Evolutionary conservation across 1,140 invertebrate species (phyloP).

Genomic region (Chironomus tepperi): DNA sequence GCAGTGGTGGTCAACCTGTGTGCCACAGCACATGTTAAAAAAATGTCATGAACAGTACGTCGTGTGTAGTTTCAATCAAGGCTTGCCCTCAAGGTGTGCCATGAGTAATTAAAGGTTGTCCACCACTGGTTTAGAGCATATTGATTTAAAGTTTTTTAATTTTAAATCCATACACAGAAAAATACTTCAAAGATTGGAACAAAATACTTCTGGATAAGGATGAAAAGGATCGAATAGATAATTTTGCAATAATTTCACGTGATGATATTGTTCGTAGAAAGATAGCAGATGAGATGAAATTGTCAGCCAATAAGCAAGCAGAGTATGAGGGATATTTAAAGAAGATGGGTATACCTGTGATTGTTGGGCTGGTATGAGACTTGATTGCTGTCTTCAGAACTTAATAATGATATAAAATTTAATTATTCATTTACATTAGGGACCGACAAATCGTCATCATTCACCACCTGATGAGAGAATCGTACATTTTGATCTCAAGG

Average conservation of each 20-base stretch:
- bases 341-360: slow-evolving; percentile 35
- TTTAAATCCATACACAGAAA: slow-evolving; percentile 26
- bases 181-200: slow-evolving; percentile 11
- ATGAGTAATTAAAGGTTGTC: no score
- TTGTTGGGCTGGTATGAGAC: slow-evolving; percentile 31
- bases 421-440: slow-evolving; percentile 25
- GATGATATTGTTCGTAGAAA: slow-evolving; percentile 35
- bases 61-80: no score
- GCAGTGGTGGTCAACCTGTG: no score
- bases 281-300: slow-evolving; percentile 34
- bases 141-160: background rate
- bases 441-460: slow-evolving; percentile 33
- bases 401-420: background rate
- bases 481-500: slow-evolving; percentile 86
- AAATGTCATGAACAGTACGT: no score
- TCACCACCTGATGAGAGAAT: slow-evolving; percentile 42
- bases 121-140: background rate
- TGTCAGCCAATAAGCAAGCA: slow-evolving; percentile 35
- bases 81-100: no score
- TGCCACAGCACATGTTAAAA: no score
- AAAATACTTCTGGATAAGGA: background rate
- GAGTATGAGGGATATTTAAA: slow-evolving; percentile 39
- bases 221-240: slow-evolving; percentile 36
- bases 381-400: background rate
- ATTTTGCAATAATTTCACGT: slow-evolving; percentile 36